These are phyloP conservation scores for Cephalopholis sonnerati DNA, from an alignment of 2,113 vertebrate species.

Conservation along the genomic window DNA sequence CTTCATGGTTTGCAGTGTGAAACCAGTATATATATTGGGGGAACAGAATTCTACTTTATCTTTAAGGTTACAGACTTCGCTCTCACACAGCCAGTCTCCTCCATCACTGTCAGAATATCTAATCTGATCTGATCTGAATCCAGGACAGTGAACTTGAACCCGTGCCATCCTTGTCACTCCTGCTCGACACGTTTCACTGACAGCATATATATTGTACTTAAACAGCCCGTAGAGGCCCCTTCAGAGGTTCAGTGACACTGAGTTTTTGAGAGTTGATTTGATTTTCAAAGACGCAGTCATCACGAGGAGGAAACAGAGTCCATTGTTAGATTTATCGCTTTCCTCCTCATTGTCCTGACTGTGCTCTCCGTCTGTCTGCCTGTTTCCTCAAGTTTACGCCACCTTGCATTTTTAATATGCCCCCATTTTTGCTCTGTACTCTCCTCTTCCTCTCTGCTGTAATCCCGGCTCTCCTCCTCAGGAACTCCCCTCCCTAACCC, in stretches of 20 bases:
- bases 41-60: not conserved
- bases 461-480: slow-evolving; percentile 46
- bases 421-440: slow-evolving; percentile 27
- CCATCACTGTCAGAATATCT: slow-evolving; percentile 5
- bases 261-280: slow-evolving; percentile 1
- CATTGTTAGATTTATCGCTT: slow-evolving; percentile 22
- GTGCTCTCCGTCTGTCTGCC: slow-evolving; percentile 21
- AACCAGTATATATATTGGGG: not conserved
- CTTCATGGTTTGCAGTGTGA: not conserved
- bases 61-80: not conserved
- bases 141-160: slow-evolving; percentile 11
- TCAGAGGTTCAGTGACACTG: not conserved
- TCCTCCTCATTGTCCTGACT: slow-evolving; percentile 21
- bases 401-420: slow-evolving; percentile 63
- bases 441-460: slow-evolving; percentile 35
- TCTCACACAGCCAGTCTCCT: not conserved
- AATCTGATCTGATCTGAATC: slow-evolving; percentile 19
- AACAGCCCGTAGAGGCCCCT: not conserved
- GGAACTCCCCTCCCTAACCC: slow-evolving; percentile 45
- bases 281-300: slow-evolving; percentile 3
- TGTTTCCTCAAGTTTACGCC: slow-evolving; percentile 45
- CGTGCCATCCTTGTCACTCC: not conserved
- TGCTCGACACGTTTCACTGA: slow-evolving; percentile 1
- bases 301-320: not conserved
- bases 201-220: not conserved